Base-by-base conservation (phyloP, 2,888 invertebrate genomes). In the Hofmannophila pseudospretella region DNA sequence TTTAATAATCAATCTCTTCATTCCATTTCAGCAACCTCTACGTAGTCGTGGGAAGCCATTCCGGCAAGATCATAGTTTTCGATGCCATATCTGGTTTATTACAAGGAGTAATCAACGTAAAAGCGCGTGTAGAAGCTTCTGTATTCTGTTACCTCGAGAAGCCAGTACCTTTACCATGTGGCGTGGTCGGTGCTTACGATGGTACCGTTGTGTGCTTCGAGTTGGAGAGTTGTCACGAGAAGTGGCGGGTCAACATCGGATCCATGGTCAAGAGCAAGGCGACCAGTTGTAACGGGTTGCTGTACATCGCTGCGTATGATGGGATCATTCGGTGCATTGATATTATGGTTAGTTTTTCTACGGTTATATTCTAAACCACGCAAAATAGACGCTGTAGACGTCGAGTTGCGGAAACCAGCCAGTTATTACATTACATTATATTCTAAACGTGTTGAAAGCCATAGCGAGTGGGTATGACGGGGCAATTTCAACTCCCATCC, bases 171-270 rank as follows among this genome's bases (percentile, higher is more conserved):
- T 27, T 48, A 1, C 54, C 80, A 2, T 70, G 73, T 49, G 90
- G 93, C 0, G 82, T 92, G 39, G 90, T 95, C 11, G 96, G 96
- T 10, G 92, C 94, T 42, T 93, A 95, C 67, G 92, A 96, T 73
- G 92, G 93, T 3, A 81, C 81, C 8, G 65, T 96, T 1, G 92
- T 95, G 48, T 91, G 91, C 47, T 80, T 95, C 42, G 61, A 87
- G 31, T 60, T 90, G 2, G 65, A 76, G 16, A 78, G 69, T 37
- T 91, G 91, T 32, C 49, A 67, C 22, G 84, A 90, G 32, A 40
- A 79, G 26, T 94, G 94, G 94, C 84, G 76, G 45, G 90, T 86
- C 47, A 69, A 82, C 54, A 89, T 93, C 3, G 78, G 72, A 1
- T 88, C 88, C 27, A 88, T 89, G 73, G 88, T 95, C 8, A 94